phyloP scores from a whole-genome alignment of 2,113 vertebrate genomes.

The Tympanuchus pallidicinctus region DNA sequence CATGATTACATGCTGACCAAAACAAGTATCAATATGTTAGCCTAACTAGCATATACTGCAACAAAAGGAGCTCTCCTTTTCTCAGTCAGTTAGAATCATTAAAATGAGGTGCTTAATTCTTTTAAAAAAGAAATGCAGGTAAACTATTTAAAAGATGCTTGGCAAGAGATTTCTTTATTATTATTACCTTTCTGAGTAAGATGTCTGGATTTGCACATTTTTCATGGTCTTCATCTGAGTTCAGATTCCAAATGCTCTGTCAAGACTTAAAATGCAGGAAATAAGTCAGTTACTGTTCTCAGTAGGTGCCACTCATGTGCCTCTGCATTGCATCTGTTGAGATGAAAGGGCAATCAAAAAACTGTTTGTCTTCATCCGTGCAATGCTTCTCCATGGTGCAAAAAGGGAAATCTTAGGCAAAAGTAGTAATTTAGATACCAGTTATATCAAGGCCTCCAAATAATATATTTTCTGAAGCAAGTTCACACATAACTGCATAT shows the following conservation, averaged over 20 bases:
- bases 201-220: conserved; percentile 51
- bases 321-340: conserved; percentile 28
- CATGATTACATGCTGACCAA: neutral
- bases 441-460: neutral
- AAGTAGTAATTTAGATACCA: neutral
- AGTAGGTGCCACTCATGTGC: conserved; percentile 51
- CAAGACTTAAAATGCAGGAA: conserved; percentile 63
- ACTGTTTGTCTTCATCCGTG: neutral
- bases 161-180: neutral
- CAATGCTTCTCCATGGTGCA: neutral
- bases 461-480: neutral
- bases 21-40: neutral
- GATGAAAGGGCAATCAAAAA: conserved; percentile 41
- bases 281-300: conserved; percentile 59
- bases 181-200: conserved; percentile 4
- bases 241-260: conserved; percentile 37
- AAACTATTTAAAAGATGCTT: neutral
- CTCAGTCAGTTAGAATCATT: neutral
- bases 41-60: neutral
- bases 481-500: neutral
- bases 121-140: neutral
- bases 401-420: neutral
- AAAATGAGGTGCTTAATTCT: neutral
- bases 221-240: conserved; percentile 64
- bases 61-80: neutral